Evolutionary conservation across 2,888 invertebrate species (phyloP), one percentile per base, ranked within the genome.

Genomic region (Tipula unca): DNA sequence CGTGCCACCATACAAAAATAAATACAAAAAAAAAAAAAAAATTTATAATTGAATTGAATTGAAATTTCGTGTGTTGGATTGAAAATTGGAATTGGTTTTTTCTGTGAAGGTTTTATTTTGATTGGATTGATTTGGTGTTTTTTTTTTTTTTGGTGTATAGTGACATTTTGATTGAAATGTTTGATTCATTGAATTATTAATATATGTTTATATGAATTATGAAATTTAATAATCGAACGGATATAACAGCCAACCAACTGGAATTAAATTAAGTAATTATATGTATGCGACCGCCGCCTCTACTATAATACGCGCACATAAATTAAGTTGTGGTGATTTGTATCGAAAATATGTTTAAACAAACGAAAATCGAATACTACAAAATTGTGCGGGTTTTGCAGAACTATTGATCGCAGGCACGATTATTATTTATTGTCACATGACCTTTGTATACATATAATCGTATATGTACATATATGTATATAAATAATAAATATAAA

Each of bases 161-260:
- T 69, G 69, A 69, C 69, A 69, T 69, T 69, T 69, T 69, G 69
- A 69, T 69, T 69, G 69, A 69, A 69, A 69, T 69, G 69, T 69
- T 69, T 69, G 69, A 69, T 69, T 69, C 25, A 69, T 25, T 39
- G 20, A 25, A 69, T n/a, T n/a, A 69, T 69, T 69, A 69, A 69
- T 69, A 14, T 69, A 69, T 69, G 69, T 69, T 25, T 10, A 54
- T 48, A 69, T 69, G 69, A 69, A 69, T 69, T 69, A 69, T 69
- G 69, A 69, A 69, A 69, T 69, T 25, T 25, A 8, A 10, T 54
- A 17, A 54, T 54, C 13, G 13, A 32, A 32, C 32, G 5, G 6
- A 32, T 6, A 32, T 32, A 32, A 20, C 69, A 25, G 17, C 48
- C 69, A 69, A 6, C 54, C 1, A 69, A 69, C 69, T 69, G 25